phyloP scores from a whole-genome alignment of 1,140 invertebrate species.

The Nomia melanderi region DNA sequence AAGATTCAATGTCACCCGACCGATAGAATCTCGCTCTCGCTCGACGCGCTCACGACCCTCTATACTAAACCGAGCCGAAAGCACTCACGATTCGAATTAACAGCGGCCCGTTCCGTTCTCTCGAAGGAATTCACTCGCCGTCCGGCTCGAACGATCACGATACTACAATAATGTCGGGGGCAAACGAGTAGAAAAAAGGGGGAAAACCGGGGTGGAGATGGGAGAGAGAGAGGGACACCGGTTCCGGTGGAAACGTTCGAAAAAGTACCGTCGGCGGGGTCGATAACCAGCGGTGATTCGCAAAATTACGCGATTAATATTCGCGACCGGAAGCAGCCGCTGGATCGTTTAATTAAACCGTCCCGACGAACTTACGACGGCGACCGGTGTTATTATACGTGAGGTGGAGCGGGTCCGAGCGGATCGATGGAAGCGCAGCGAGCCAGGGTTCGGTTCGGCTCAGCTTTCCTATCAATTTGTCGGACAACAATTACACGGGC shows the following conservation, averaged over 20 bases:
- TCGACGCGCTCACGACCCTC: too few relatives aligned
- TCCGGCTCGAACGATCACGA: too few relatives aligned
- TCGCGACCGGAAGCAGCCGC: conserved; percentile 1
- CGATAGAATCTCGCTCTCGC: too few relatives aligned
- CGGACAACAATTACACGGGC: background rate
- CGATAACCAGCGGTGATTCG: conserved; percentile 14
- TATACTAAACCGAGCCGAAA: too few relatives aligned
- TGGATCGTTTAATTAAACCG: conserved; percentile 40
- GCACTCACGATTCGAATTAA: too few relatives aligned
- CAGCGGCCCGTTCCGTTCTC: too few relatives aligned
- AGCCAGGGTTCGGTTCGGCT: background rate
- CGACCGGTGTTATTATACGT: conserved; percentile 26
- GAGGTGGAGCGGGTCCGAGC: background rate
- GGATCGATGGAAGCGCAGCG: conserved; percentile 28
- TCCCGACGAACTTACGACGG: conserved; percentile 35
- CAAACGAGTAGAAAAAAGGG: too few relatives aligned
- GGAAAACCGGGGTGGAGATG: too few relatives aligned
- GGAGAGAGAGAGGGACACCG: background rate
- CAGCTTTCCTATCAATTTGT: conserved; percentile 24
- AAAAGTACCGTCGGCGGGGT: background rate
- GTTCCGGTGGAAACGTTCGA: background rate
- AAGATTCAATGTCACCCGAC: too few relatives aligned
- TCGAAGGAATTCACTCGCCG: too few relatives aligned
- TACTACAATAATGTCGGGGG: too few relatives aligned
- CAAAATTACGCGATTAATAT: conserved; percentile 41